phyloP scores from a whole-genome alignment of 2,113 vertebrate species.

The Podilymbus podiceps region DNA sequence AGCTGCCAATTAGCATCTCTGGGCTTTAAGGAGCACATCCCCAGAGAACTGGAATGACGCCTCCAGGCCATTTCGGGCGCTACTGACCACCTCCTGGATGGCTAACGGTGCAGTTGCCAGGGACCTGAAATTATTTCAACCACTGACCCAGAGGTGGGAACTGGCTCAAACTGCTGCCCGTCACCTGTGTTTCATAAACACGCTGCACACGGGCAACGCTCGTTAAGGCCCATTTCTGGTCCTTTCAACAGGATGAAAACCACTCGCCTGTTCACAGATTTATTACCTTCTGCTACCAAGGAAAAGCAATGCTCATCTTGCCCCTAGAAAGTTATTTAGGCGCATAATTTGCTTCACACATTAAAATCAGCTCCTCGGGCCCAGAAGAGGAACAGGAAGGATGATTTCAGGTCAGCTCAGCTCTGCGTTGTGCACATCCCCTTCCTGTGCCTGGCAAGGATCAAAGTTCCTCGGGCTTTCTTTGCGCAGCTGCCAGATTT shows the following conservation, averaged over 20 bases:
- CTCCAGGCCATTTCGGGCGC: not conserved
- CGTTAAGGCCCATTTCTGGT: not conserved
- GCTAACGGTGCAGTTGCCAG: not conserved
- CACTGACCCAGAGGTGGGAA: not conserved
- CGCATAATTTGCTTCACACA: not conserved
- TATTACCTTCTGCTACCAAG: not conserved
- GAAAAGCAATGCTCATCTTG: not conserved
- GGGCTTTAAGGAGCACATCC: not conserved
- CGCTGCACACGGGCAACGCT: fast-evolving
- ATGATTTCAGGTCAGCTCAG: not conserved
- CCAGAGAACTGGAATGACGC: not conserved
- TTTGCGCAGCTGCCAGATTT: not conserved
- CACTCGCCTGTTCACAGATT: not conserved
- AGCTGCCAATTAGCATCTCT: not conserved
- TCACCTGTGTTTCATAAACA: not conserved
- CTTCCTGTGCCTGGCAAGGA: not conserved
- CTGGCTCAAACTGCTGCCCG: not conserved
- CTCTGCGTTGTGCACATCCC: fast-evolving
- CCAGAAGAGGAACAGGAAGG: not conserved
- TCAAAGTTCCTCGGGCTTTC: not conserved
- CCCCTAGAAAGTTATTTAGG: not conserved
- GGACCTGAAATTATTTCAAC: not conserved
- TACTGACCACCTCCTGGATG: not conserved
- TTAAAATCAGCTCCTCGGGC: not conserved
- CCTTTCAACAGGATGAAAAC: not conserved